Evolutionary conservation across 2,113 vertebrate genomes (phyloP).

Genomic region (Scalopus aquaticus): DNA sequence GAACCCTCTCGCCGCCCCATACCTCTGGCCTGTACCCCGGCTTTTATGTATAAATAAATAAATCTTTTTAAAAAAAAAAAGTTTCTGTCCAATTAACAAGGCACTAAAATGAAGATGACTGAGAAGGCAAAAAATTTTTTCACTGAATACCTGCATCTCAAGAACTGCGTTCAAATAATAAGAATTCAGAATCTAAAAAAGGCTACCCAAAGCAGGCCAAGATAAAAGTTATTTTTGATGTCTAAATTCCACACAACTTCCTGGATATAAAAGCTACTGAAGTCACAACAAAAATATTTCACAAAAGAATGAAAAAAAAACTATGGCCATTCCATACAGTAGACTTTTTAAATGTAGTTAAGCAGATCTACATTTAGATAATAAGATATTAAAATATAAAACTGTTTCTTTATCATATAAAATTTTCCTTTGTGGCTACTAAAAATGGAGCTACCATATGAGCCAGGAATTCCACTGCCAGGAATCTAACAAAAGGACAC

Average conservation of each 20-base stretch:
- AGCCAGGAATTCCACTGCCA: too few species aligned
- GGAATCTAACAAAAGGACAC: too few species aligned
- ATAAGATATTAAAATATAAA: constrained; percentile 29
- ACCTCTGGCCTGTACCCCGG: too few species aligned
- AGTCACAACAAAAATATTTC: constrained; percentile 35
- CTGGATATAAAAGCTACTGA: background rate
- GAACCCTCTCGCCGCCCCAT: too few species aligned
- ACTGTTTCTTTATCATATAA: constrained; percentile 17
- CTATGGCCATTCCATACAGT: background rate
- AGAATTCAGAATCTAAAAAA: background rate
- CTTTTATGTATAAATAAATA: too few species aligned
- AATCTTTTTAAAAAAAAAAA: too few species aligned
- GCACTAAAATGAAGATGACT: constrained; percentile 25
- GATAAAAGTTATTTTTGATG: background rate
- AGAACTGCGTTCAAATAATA: constrained; percentile 11
- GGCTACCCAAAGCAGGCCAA: background rate
- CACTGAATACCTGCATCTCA: background rate
- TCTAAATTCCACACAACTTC: constrained; percentile 16
- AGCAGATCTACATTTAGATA: background rate
- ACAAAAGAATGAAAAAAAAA: background rate
- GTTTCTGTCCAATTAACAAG: background rate
- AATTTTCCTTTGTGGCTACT: too few species aligned
- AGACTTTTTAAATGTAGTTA: background rate
- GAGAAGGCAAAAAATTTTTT: background rate
- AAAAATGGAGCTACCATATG: too few species aligned